phyloP scores from a whole-genome alignment of 2,888 invertebrate species.

The Limnephilus rhombicus region DNA sequence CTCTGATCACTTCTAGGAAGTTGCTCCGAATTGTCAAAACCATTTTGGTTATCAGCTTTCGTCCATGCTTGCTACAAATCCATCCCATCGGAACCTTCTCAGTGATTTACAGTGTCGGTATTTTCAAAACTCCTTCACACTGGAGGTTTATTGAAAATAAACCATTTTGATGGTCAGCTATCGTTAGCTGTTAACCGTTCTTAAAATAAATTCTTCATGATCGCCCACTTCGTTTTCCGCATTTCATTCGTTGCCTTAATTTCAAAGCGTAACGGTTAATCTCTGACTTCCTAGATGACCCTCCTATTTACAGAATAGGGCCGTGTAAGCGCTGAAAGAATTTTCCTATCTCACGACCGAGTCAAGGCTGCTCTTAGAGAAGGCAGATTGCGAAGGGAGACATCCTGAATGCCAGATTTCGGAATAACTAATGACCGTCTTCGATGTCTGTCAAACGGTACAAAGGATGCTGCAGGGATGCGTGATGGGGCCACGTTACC shows the following conservation, averaged over 20 bases:
- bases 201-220: neutral
- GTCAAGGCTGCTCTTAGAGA: conserved; percentile 53
- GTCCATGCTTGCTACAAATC: no score
- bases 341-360: conserved; percentile 62
- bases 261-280: neutral
- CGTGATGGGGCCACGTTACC: conserved; percentile 45
- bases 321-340: conserved; percentile 49
- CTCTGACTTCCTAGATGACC: neutral
- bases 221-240: neutral
- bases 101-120: no score
- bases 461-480: conserved; percentile 50
- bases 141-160: no score
- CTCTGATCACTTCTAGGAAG: no score
- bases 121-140: no score
- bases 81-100: no score
- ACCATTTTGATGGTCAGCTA: no score
- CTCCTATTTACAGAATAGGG: conserved; percentile 33
- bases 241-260: neutral
- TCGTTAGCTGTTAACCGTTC: no score
- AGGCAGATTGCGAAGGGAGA: conserved; percentile 52
- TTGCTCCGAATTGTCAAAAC: no score
- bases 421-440: conserved; percentile 64
- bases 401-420: conserved; percentile 57
- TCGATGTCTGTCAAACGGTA: conserved; percentile 64
- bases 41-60: no score